Evolutionary conservation across 2,113 vertebrate species (phyloP).

Genomic region (Coracopsis vasa): DNA sequence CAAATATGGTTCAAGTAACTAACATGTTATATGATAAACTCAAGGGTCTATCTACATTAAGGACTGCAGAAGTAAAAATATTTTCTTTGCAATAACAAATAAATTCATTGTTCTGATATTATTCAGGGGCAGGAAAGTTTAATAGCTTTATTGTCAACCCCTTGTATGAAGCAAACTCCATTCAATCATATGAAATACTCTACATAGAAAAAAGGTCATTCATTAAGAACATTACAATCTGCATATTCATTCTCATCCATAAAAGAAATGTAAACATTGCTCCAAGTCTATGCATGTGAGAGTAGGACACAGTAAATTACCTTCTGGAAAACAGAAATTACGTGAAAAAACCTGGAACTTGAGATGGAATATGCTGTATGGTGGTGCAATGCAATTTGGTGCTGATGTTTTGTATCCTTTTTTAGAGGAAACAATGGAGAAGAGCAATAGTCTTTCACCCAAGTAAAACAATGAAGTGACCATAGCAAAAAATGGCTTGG

Average conservation of each 20-base stretch:
- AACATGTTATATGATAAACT: not conserved
- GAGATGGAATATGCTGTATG: not conserved
- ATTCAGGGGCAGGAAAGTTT: not conserved
- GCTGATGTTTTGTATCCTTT: not conserved
- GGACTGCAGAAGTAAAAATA: not conserved
- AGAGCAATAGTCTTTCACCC: not conserved
- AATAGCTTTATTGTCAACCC: not conserved
- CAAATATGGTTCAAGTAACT: not conserved
- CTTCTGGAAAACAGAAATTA: not conserved
- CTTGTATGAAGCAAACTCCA: not conserved
- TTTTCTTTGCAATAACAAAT: not conserved
- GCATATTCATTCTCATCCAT: not conserved
- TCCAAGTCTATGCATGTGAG: not conserved
- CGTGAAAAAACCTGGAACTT: not conserved
- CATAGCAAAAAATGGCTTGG: not conserved
- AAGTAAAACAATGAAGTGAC: not conserved
- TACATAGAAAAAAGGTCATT: not conserved
- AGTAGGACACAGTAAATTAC: not conserved
- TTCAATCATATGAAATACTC: not conserved
- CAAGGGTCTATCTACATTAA: not conserved
- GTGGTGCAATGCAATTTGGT: not conserved
- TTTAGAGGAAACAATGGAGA: not conserved
- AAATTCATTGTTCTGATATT: not conserved
- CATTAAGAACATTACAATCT: not conserved
- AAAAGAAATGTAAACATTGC: not conserved